Evolutionary conservation across 1,140 invertebrate genomes (phyloP).

Genomic region (Neodiprion fabricii): DNA sequence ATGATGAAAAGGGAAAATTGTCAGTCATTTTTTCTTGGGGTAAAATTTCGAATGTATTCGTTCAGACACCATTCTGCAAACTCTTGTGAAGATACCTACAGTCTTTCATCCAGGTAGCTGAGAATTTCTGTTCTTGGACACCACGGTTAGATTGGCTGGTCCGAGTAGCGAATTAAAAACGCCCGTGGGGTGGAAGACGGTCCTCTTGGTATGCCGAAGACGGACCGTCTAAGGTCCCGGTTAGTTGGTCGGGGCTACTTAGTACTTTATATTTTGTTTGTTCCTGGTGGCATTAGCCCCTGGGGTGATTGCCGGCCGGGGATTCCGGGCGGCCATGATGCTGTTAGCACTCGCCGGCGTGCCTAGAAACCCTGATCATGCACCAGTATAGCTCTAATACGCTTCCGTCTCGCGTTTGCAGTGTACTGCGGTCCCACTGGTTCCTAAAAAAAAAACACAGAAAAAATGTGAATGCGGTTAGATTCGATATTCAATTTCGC

Average conservation of each 20-base stretch:
- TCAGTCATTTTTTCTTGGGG: too few species aligned
- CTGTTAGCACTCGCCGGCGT: conserved; percentile 53
- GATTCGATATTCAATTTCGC: too few species aligned
- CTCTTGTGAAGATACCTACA: too few species aligned
- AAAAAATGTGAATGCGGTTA: too few species aligned
- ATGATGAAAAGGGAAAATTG: too few species aligned
- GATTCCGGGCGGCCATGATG: conserved; percentile 44
- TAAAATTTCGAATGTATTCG: too few species aligned
- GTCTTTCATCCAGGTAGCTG: too few species aligned
- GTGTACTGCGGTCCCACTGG: too few species aligned
- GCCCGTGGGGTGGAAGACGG: neutral
- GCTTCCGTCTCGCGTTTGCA: too few species aligned
- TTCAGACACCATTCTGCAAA: too few species aligned
- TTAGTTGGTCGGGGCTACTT: conserved; percentile 54
- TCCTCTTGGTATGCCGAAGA: conserved; percentile 49
- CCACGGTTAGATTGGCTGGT: neutral
- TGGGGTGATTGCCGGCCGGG: conserved; percentile 52
- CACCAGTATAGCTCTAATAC: too few species aligned
- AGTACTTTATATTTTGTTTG: conserved; percentile 61
- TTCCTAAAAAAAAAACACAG: too few species aligned
- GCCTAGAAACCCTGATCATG: conserved; percentile 51
- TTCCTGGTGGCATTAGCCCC: conserved; percentile 55
- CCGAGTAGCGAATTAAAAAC: neutral
- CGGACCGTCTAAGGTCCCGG: conserved; percentile 44
- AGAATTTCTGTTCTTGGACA: neutral